Conservation (phyloP, 2,888 invertebrate species). For the Ochropleura leucogaster region DNA sequence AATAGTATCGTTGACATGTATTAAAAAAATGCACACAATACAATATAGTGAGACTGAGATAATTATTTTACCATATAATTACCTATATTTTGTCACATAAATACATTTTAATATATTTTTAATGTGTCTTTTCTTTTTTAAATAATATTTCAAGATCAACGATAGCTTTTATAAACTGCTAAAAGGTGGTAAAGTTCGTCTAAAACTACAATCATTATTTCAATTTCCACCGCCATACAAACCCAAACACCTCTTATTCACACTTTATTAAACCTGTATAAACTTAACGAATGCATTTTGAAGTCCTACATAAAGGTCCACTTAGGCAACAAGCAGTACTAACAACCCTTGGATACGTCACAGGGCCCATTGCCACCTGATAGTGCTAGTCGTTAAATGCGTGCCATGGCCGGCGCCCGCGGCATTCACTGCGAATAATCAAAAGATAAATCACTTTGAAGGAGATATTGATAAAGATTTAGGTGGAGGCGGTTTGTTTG, state of each 20-base stretch:
- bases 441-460: slow-evolving; percentile 61
- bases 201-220: not conserved
- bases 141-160: too few relatives aligned
- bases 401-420: slow-evolving; percentile 65
- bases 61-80: too few relatives aligned
- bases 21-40: too few relatives aligned
- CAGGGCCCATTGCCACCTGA: slow-evolving; percentile 72
- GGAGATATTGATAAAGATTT: slow-evolving; percentile 50
- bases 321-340: slow-evolving; percentile 76
- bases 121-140: too few relatives aligned
- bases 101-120: too few relatives aligned
- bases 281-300: slow-evolving; percentile 60
- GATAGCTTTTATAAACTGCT: too few relatives aligned
- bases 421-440: slow-evolving; percentile 64
- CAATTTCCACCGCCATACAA: slow-evolving; percentile 6
- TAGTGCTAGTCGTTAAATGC: slow-evolving; percentile 75
- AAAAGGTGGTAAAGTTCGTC: not conserved
- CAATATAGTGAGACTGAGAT: too few relatives aligned
- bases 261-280: slow-evolving; percentile 41
- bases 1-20: too few relatives aligned
- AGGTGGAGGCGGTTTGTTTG: slow-evolving; percentile 48
- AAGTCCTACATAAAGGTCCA: slow-evolving; percentile 65
- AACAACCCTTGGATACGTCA: slow-evolving; percentile 73
- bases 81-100: too few relatives aligned
- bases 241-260: slow-evolving; percentile 25